These are phyloP conservation scores for Pemphigus obesinymphae DNA, from an alignment of 1,140 invertebrate species.

Conservation along the genomic window DNA sequence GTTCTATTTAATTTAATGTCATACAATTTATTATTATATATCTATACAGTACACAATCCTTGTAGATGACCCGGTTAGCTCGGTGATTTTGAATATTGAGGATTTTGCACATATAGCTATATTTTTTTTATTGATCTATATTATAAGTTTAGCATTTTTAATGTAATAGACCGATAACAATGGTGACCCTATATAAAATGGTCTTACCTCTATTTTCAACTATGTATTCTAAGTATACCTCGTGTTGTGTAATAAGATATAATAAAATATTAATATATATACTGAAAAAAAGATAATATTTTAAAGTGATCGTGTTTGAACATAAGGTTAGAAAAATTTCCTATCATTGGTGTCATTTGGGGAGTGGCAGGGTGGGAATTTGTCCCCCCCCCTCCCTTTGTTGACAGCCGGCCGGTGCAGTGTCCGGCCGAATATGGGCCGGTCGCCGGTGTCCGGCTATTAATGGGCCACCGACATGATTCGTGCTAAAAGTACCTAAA, in stretches of 20 bases:
- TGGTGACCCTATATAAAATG: not conserved
- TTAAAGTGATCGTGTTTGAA: not conserved
- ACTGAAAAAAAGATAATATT: no score
- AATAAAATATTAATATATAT: no score
- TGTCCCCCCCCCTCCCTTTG: no score
- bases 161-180: not conserved
- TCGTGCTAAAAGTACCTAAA: no score
- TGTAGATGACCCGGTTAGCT: not conserved
- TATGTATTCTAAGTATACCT: not conserved
- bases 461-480: no score
- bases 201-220: not conserved
- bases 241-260: not conserved
- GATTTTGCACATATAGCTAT: not conserved
- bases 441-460: no score
- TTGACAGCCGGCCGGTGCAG: no score
- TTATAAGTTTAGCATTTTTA: not conserved
- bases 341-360: no score
- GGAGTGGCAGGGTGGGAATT: no score
- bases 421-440: no score
- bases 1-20: not conserved
- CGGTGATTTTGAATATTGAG: not conserved
- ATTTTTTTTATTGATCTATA: slow-evolving; percentile 12
- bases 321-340: not conserved
- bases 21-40: no score
- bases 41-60: no score